These are phyloP conservation scores for Lithophane leautieri DNA, from an alignment of 2,888 invertebrate species.

Conservation along the genomic window DNA sequence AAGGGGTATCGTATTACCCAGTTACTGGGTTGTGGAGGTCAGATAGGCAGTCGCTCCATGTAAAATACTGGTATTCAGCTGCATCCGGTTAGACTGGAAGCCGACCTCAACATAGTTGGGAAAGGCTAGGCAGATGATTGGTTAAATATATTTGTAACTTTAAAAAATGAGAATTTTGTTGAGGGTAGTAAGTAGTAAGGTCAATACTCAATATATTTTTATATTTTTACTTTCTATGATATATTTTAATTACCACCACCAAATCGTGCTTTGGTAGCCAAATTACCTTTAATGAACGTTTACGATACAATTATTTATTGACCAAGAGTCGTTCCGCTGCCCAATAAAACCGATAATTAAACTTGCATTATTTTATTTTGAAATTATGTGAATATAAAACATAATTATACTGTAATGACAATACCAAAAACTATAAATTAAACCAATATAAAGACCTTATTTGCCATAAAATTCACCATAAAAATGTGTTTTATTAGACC, in stretches of 20 bases:
- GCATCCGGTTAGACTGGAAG: no score
- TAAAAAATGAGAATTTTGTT: no score
- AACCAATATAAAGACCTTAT: constrained; percentile 58
- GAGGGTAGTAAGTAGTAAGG: no score
- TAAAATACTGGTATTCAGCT: no score
- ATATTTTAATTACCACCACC: background rate
- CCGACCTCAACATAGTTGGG: no score
- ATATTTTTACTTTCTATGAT: no score
- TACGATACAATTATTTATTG: constrained; percentile 25
- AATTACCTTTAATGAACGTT: constrained; percentile 16
- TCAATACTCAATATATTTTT: no score
- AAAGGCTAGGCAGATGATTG: no score
- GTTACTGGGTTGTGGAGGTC: no score
- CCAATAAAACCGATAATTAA: constrained; percentile 47
- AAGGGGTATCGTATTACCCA: no score
- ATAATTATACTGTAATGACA: constrained; percentile 48
- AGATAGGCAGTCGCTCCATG: no score
- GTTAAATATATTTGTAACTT: no score
- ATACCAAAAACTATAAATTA: constrained; percentile 62
- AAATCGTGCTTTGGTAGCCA: background rate
- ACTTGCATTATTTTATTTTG: constrained; percentile 22
- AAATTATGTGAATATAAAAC: constrained; percentile 41
- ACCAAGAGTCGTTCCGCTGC: constrained; percentile 6
- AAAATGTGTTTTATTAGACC: constrained; percentile 65
- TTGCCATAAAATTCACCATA: constrained; percentile 66